Base-by-base conservation (phyloP, 2,888 invertebrate species). In the Dyspetes luteomarginatus region DNA sequence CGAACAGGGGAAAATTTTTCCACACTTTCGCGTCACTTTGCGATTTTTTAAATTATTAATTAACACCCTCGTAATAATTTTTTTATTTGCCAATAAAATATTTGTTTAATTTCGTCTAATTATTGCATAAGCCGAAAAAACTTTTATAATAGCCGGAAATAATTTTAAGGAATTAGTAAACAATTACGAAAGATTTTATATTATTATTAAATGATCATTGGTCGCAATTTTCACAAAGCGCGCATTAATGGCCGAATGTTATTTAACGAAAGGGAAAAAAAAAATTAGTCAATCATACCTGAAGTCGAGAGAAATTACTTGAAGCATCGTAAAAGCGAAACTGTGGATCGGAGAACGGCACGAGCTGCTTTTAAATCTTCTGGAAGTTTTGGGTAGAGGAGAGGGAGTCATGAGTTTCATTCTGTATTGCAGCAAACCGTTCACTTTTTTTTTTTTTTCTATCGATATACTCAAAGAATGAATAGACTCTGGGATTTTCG, bases 311-410 rank as follows among this genome's bases (percentile, higher is more conserved):
- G 87, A 82, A 81, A 87, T 84, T 74, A 80, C 72, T 83, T 82
- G 67, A 78, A 84, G 64, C 82, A 85, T 86, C 76, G 84, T 84
- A 36, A 83, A 82, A 80, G 78, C 58, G 67, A 60, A 79, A 89
- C 89, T 89, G 88, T 67, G 73, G 17, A 45, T 60, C 68, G 82
- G 71, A 67, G 79, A 67, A 76, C 67, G 55, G 24, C 24, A 56
- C 55, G 64, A 65, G 81, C 84, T 60, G 82, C 87, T 87, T 89
- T 88, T 89, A 89, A 89, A 85, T 85, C 77, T 82, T 72, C 67
- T 48, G 65, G 74, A 52, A 71, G 19, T 12, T 55, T 74, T 9
- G 58, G 71, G 64, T 72, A 69, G 77, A 75, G 79, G n/a, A n/a
- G 76, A 75, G 73, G 9, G 24, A 60, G 24, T 52, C 19, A 67